Conservation (phyloP, 2,888 invertebrate genomes). For the Calameuta pallipes region DNA sequence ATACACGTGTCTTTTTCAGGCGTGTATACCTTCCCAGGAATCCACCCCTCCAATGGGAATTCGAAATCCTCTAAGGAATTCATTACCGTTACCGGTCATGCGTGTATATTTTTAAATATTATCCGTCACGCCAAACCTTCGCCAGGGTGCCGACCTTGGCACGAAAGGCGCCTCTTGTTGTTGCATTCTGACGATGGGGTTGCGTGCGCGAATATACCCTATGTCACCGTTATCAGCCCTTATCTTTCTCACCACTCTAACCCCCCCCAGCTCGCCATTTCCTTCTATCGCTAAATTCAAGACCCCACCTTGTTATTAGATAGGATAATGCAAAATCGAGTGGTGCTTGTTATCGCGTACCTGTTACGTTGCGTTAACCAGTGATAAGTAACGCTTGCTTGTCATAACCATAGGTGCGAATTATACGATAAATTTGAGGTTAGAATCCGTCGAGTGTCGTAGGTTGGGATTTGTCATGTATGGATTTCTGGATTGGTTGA, state of each 20-base stretch:
- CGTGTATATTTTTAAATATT: constrained; percentile 4
- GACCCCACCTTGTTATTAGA: not conserved
- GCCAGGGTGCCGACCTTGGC: not conserved
- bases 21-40: not conserved
- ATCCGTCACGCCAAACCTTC: not conserved
- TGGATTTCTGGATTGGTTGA: not conserved
- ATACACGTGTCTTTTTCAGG: not conserved
- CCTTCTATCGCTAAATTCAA: not conserved
- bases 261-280: not conserved
- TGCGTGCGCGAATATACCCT: not conserved
- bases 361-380: not conserved
- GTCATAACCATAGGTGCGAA: not conserved
- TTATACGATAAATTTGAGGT: no score
- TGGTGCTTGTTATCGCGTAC: not conserved
- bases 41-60: not conserved
- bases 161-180: constrained; percentile 1
- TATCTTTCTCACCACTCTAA: not conserved
- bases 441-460: not conserved
- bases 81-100: not conserved
- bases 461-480: not conserved
- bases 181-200: not conserved
- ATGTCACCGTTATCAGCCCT: not conserved
- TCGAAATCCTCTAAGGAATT: not conserved
- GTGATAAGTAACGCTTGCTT: not conserved
- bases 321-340: not conserved